Evolutionary conservation across 2,888 invertebrate genomes (phyloP), one percentile per base, ranked within the genome.

Genomic region (Drosophila nr. fundita): DNA sequence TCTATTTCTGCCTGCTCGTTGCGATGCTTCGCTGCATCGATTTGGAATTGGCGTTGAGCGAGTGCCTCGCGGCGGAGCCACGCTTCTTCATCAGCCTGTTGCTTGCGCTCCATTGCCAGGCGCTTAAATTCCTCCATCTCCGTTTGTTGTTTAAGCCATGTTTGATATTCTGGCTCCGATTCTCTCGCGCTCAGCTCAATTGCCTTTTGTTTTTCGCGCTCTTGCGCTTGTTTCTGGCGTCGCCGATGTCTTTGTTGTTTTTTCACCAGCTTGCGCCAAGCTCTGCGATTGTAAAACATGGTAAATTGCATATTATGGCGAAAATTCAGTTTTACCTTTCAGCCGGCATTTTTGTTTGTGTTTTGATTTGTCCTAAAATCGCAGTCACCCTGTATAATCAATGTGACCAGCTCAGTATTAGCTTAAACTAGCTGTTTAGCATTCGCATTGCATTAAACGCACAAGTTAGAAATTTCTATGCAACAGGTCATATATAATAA

Each of bases 261-360:
- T 93, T 97, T 97, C 0, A 95, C 96, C 73, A 94, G 86, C 93
- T 95, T 95, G 82, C 97, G 95, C 96, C 97, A 97, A 90, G 95
- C 94, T 87, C 94, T 94, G 42, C 6, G 5, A n/a, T 55, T 49
- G 5, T 3, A 13, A 45, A 18, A 36, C 7, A 53, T 63, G 18
- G 24, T 3, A 11, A 49, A 13, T 21, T 32, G 2, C 6, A 18
- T 15, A 27, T 36, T 2, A 5, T 29, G 21, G 4, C 29, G 11
- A 5, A 30, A 24, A n/a, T 36, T 2, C 4, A 40, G 29, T n/a
- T 1, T 38, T 67, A 78, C 82, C 82, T 52, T 34, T 70, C 52
- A 15, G 52, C 68, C 70, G 80, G 80, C 78, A 78, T 81, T 65
- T 36, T 29, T 11, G 55, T 55, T 68, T 6, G 15, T 62, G 53